Conservation (phyloP, 2,797 vertebrate genomes). For the Anguilla pacifica region DNA sequence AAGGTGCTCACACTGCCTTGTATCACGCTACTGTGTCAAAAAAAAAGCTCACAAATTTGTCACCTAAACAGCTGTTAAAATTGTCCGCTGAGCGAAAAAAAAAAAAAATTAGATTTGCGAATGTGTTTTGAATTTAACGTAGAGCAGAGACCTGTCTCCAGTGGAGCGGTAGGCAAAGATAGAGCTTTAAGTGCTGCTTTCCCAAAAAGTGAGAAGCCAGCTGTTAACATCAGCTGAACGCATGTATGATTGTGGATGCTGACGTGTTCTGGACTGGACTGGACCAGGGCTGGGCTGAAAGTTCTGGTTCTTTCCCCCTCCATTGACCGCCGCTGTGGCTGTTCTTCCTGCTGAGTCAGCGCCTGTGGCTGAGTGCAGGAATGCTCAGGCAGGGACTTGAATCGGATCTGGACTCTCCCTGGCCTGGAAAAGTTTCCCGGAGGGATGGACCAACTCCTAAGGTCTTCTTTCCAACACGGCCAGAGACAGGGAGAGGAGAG, state of each 20-base stretch:
- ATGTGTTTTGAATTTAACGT: background rate
- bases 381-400: slow-evolving; percentile 61
- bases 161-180: background rate
- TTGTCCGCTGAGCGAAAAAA: background rate
- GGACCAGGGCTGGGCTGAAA: too few species aligned
- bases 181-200: background rate
- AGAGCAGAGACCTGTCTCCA: background rate
- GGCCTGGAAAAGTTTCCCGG: slow-evolving; percentile 68
- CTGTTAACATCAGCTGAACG: background rate
- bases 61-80: background rate
- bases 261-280: background rate
- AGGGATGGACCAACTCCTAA: slow-evolving; percentile 71
- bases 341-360: slow-evolving; percentile 7
- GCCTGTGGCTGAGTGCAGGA: slow-evolving; percentile 45
- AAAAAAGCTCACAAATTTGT: background rate
- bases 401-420: slow-evolving; percentile 69
- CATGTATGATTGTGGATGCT: background rate
- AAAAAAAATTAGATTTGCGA: background rate
- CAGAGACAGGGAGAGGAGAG: background rate
- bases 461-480: slow-evolving; percentile 62
- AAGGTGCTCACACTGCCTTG: background rate
- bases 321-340: background rate
- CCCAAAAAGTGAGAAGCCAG: background rate
- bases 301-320: background rate
- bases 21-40: background rate